A percentile compares a stretch with the other conserved stretches of the same genome.
Evolutionary conservation across 2,888 invertebrate species (phyloP).

Genomic region (Acanthosepion pharaonis): DNA sequence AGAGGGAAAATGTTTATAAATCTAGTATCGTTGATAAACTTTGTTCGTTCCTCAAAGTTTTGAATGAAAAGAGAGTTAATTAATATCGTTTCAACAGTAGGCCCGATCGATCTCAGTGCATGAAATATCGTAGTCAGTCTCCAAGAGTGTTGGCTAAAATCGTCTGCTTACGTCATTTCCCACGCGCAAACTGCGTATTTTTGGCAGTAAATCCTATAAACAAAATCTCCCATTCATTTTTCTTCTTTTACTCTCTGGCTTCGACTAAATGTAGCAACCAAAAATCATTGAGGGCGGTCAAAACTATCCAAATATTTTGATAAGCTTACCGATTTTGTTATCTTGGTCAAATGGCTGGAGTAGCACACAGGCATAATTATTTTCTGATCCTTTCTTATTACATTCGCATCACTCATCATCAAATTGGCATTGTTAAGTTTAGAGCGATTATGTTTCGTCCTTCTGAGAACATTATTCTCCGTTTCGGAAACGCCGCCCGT

Average conservation of each 20-base stretch:
- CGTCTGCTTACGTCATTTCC: background rate
- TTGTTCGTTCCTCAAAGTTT: background rate
- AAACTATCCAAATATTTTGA: background rate
- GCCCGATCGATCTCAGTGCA: background rate
- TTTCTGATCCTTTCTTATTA: background rate
- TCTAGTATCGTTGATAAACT: background rate
- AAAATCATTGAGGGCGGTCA: background rate
- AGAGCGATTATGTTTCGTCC: background rate
- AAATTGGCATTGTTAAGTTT: background rate
- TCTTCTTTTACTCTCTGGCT: background rate
- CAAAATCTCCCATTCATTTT: background rate
- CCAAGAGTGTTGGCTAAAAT: background rate
- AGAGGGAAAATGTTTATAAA: background rate
- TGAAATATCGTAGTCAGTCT: background rate
- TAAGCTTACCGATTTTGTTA: constrained; percentile 1
- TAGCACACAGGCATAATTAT: background rate
- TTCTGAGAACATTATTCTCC: background rate
- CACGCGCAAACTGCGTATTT: background rate
- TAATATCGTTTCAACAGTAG: background rate
- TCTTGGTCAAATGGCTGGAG: background rate
- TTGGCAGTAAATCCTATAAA: background rate
- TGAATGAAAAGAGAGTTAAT: no score
- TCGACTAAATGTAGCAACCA: background rate
- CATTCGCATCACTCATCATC: background rate
- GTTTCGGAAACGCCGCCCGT: background rate